phyloP scores from a whole-genome alignment of 2,888 invertebrate species.

The Ochropacha duplaris region DNA sequence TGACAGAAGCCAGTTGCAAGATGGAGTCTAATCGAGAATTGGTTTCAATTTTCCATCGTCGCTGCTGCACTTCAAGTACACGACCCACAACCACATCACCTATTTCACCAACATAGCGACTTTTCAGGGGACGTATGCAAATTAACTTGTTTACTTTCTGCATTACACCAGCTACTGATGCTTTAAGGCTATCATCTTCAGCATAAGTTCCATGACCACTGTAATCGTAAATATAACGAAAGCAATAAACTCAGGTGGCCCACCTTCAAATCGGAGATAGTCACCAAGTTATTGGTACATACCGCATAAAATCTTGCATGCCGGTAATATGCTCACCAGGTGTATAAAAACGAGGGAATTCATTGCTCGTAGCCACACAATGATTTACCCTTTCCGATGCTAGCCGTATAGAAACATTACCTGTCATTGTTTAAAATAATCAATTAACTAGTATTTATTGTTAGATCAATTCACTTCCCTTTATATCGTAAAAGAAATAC shows the following conservation, averaged over 20 bases:
- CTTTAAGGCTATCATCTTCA: slow-evolving; percentile 90
- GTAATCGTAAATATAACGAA: slow-evolving; percentile 20
- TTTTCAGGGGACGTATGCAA: slow-evolving; percentile 94
- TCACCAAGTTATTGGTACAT: slow-evolving; percentile 25
- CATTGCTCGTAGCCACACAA: slow-evolving; percentile 78
- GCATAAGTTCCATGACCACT: slow-evolving; percentile 99
- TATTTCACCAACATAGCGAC: slow-evolving; percentile 95
- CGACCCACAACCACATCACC: slow-evolving; percentile 98
- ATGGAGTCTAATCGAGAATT: slow-evolving; percentile 95
- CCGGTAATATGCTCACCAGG: slow-evolving; percentile 94
- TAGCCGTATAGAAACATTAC: slow-evolving; percentile 84
- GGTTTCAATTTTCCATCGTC: slow-evolving; percentile 97
- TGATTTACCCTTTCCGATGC: slow-evolving; percentile 86
- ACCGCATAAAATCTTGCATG: slow-evolving; percentile 93
- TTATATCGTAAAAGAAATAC: no score
- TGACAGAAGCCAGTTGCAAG: slow-evolving; percentile 95
- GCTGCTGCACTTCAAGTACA: slow-evolving; percentile 96
- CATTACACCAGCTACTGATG: slow-evolving; percentile 97
- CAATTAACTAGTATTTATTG: not conserved
- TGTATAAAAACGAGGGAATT: slow-evolving; percentile 87
- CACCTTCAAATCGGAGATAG: no score
- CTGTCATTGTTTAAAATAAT: slow-evolving; percentile 58
- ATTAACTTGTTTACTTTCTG: slow-evolving; percentile 97
- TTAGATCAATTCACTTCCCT: no score
- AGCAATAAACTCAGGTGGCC: no score